phyloP scores from a whole-genome alignment of 2,113 vertebrate species.

The Typhlomys cinereus region DNA sequence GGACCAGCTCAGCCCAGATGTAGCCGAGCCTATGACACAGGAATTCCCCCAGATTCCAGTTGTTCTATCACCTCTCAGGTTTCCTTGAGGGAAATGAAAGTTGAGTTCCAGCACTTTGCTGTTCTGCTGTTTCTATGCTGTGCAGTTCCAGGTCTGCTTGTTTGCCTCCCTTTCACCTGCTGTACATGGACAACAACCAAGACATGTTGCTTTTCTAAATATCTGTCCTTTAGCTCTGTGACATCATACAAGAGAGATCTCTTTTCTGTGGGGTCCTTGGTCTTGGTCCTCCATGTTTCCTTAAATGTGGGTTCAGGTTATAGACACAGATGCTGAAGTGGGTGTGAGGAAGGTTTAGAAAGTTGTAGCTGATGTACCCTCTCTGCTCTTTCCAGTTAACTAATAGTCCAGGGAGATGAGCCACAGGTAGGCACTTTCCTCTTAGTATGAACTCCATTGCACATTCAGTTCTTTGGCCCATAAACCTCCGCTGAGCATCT shows the following conservation, averaged over 20 bases:
- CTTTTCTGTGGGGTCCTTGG: not conserved
- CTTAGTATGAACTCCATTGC: not conserved
- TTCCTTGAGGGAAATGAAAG: constrained; percentile 8
- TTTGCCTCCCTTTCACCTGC: not conserved
- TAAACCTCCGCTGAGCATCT: not conserved
- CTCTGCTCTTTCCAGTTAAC: not conserved
- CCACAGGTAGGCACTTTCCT: not conserved
- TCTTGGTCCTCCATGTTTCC: not conserved
- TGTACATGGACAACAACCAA: not conserved
- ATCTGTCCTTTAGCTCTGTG: not conserved
- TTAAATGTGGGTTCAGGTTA: not conserved
- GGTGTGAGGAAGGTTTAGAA: not conserved
- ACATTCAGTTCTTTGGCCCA: not conserved
- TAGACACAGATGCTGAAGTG: not conserved
- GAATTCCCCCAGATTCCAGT: constrained; percentile 24
- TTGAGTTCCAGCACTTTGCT: constrained; percentile 7
- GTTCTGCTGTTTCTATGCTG: not conserved
- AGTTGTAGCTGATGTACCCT: not conserved
- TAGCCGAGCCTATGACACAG: not conserved
- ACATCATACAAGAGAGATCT: not conserved
- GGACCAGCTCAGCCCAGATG: not conserved
- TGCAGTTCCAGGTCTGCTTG: not conserved
- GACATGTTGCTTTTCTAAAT: not conserved
- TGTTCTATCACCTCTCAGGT: not conserved
- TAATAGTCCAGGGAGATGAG: not conserved